These are phyloP conservation scores for Hemiscyllium ocellatum DNA, from an alignment of 2,113 vertebrate species.

Conservation along the genomic window DNA sequence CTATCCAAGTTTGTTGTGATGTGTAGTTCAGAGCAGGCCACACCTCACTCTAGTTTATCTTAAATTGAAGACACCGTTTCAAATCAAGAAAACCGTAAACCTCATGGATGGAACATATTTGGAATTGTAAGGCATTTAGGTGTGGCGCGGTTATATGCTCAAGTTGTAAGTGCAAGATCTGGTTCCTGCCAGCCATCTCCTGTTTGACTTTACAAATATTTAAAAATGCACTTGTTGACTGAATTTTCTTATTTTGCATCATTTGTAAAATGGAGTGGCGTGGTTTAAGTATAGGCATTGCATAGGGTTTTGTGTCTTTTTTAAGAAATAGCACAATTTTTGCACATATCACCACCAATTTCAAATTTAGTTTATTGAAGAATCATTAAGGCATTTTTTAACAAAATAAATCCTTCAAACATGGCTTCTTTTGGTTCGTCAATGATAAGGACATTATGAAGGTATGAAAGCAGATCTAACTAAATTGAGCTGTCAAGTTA, in stretches of 20 bases:
- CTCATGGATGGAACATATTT: no score
- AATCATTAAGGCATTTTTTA: background rate
- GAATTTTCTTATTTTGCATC: background rate
- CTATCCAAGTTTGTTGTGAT: no score
- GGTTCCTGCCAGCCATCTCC: background rate
- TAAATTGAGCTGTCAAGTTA: no score
- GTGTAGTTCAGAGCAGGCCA: no score
- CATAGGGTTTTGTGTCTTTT: background rate
- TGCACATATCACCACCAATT: background rate
- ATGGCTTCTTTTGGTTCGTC: background rate
- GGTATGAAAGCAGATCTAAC: no score
- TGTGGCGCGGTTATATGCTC: background rate
- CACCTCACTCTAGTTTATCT: background rate
- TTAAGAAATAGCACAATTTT: background rate
- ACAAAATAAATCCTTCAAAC: background rate
- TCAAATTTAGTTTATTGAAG: background rate
- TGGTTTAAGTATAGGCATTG: background rate
- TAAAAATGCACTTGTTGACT: background rate
- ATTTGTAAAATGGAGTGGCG: background rate
- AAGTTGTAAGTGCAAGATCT: background rate
- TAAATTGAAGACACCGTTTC: background rate
- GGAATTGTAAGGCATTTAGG: background rate
- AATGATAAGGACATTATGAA: background rate
- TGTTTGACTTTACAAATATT: background rate
- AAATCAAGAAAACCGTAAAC: background rate